Evolutionary conservation across 1,140 invertebrate genomes (phyloP).

Genomic region (Medauroidea extradentata): DNA sequence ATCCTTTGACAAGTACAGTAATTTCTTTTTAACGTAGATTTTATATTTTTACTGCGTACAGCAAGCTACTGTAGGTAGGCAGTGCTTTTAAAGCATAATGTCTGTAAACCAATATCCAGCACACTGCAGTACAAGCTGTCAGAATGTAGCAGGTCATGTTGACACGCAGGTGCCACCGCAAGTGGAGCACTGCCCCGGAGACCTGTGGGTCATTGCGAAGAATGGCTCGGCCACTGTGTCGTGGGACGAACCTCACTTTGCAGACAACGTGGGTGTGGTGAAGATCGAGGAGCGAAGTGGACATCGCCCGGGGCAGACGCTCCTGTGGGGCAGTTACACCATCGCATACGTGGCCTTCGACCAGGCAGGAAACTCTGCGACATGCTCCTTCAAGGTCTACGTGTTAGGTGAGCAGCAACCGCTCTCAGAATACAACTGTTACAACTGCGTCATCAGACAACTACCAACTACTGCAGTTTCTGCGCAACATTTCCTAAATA

Average conservation of each 20-base stretch:
- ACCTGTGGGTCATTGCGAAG: conserved; percentile 89
- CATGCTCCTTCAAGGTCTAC: conserved; percentile 91
- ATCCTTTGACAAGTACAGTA: too few relatives aligned
- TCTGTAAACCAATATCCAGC: too few relatives aligned
- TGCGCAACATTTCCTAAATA: too few relatives aligned
- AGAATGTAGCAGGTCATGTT: not conserved
- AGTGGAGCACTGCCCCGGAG: conserved; percentile 85
- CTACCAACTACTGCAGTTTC: too few relatives aligned
- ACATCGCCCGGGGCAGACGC: conserved; percentile 83
- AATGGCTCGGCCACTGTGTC: conserved; percentile 86
- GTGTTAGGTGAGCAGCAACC: conserved; percentile 68
- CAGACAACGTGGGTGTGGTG: conserved; percentile 77
- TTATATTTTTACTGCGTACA: too few relatives aligned
- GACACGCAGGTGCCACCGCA: conserved; percentile 60
- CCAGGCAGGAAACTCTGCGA: conserved; percentile 82
- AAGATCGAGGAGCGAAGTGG: conserved; percentile 81
- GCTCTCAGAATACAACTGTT: too few relatives aligned
- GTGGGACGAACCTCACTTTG: conserved; percentile 93
- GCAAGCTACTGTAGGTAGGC: too few relatives aligned
- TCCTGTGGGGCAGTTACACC: conserved; percentile 89
- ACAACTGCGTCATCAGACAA: too few relatives aligned
- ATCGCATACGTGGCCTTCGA: conserved; percentile 93
- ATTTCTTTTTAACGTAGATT: too few relatives aligned
- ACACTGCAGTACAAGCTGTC: too few relatives aligned
- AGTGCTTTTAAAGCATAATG: too few relatives aligned